Percentiles rank a stretch among this genome's conserved stretches.
Evolutionary conservation across 2,797 vertebrate genomes (phyloP).

Genomic region (Fundulus diaphanus): DNA sequence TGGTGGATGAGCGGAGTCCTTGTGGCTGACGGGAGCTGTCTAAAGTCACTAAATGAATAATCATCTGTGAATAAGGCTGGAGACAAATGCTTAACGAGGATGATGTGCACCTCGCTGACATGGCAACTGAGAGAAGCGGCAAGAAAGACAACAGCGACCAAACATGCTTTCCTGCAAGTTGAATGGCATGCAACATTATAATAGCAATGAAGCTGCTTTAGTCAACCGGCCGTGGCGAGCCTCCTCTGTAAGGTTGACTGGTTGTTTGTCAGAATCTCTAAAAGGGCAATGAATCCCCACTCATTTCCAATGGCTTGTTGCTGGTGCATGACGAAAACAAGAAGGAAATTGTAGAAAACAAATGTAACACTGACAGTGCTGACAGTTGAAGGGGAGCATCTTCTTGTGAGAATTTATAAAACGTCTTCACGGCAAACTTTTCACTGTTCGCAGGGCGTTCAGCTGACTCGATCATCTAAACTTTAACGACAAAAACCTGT

Average conservation of each 20-base stretch:
- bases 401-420: conserved; percentile 48
- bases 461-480: conserved; percentile 24
- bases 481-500: conserved; percentile 35
- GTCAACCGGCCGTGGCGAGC: conserved; percentile 61
- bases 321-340: conserved; percentile 62
- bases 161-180: conserved; percentile 52
- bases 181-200: conserved; percentile 64
- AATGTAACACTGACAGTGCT: conserved; percentile 53
- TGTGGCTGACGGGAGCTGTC: conserved; percentile 76
- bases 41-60: conserved; percentile 95
- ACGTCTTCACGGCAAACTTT: conserved; percentile 49
- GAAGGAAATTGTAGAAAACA: conserved; percentile 56
- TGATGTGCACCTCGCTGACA: conserved; percentile 74
- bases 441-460: conserved; percentile 25
- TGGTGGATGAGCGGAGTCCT: conserved; percentile 72
- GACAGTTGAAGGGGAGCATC: conserved; percentile 55
- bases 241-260: conserved; percentile 62
- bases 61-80: conserved; percentile 94
- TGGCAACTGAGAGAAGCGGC: conserved; percentile 57
- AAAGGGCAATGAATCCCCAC: conserved; percentile 61
- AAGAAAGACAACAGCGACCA: conserved; percentile 55
- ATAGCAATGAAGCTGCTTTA: conserved; percentile 62
- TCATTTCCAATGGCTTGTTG: conserved; percentile 58
- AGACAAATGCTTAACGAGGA: conserved; percentile 96
- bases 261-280: conserved; percentile 69